Percentiles rank a stretch among this genome's conserved stretches.
Evolutionary conservation across 2,113 vertebrate species (phyloP).

Genomic region (Pseudolaguvia tuberculata): DNA sequence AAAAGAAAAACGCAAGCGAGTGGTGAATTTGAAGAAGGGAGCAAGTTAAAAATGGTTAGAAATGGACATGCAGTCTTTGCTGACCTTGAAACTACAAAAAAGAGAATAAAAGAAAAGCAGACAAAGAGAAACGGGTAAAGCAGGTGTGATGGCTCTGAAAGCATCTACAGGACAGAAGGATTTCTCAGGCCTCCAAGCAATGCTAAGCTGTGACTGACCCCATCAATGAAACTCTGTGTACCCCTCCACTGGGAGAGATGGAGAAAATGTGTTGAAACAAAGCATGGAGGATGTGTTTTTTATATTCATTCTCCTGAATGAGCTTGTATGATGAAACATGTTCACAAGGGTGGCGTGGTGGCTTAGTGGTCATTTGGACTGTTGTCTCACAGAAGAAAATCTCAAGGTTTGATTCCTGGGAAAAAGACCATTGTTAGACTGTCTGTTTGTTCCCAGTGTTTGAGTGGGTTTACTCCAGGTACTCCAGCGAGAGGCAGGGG

Average conservation of each 20-base stretch:
- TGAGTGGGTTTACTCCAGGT: no score
- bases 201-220: conserved; percentile 40
- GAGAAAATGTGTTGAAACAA: conserved; percentile 13
- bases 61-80: conserved; percentile 12
- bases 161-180: conserved; percentile 42
- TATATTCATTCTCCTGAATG: background rate
- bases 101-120: background rate
- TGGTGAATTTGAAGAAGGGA: background rate
- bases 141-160: conserved; percentile 49
- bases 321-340: background rate
- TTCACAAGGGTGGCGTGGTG: no score
- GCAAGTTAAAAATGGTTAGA: background rate
- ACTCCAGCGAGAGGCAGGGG: no score
- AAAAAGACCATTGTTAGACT: no score
- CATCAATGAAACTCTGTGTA: conserved; percentile 12
- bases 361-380: no score
- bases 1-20: background rate
- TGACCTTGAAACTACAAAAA: conserved; percentile 32
- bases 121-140: conserved; percentile 24
- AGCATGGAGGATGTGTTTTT: background rate
- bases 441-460: no score
- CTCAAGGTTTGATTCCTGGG: no score
- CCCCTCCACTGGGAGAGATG: background rate
- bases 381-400: no score
- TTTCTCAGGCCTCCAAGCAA: conserved; percentile 40